These are phyloP conservation scores for Poeciliopsis turrubarensis DNA, from an alignment of 2,113 vertebrate genomes.

Conservation along the genomic window DNA sequence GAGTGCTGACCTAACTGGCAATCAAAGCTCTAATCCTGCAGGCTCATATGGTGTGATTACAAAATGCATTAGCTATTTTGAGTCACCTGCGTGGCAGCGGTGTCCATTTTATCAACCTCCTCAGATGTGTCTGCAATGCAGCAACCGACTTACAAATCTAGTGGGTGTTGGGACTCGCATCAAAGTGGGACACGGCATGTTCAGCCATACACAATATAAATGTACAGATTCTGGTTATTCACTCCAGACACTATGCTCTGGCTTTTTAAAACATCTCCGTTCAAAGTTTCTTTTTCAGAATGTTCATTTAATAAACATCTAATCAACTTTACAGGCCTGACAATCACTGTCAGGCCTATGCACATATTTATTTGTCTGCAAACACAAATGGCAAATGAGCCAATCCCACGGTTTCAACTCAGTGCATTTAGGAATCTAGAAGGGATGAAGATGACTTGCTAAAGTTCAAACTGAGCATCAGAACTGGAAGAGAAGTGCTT, in stretches of 20 bases:
- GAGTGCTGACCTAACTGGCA: conserved; percentile 16
- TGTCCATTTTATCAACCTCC: conserved; percentile 23
- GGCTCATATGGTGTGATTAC: conserved; percentile 11
- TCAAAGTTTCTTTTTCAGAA: neutral
- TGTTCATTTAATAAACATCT: neutral
- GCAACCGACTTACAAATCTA: conserved; percentile 40
- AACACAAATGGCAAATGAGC: too few species aligned
- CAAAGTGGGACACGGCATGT: conserved; percentile 53
- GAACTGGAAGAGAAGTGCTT: too few species aligned
- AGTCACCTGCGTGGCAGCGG: conserved; percentile 15
- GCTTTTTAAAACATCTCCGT: neutral
- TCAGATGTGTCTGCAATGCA: conserved; percentile 66
- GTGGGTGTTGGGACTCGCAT: conserved; percentile 53
- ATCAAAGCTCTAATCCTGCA: conserved; percentile 17
- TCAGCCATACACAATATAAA: conserved; percentile 28
- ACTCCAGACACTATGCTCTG: conserved; percentile 16
- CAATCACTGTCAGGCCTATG: too few species aligned
- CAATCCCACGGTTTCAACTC: too few species aligned
- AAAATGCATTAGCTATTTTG: conserved; percentile 6
- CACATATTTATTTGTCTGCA: too few species aligned
- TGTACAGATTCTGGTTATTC: conserved; percentile 27
- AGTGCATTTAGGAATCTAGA: too few species aligned
- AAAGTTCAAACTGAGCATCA: too few species aligned
- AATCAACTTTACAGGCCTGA: neutral
- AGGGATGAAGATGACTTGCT: too few species aligned